Evolutionary conservation across 1,140 invertebrate species (phyloP).

Genomic region (Platorchestia sp.): DNA sequence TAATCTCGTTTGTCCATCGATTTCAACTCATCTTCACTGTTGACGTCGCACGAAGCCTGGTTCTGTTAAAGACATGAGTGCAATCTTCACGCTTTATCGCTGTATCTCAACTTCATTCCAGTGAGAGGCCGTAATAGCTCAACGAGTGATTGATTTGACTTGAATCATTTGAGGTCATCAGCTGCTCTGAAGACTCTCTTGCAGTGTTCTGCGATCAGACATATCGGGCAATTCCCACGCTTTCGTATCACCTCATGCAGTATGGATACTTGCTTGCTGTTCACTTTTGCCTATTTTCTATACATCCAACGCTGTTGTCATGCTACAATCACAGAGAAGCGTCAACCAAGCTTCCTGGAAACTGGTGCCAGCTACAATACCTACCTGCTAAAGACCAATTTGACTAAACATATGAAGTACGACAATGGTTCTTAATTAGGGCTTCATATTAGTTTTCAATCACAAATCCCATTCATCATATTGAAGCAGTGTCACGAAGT

Average conservation of each 20-base stretch:
- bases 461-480: not conserved
- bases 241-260: not conserved
- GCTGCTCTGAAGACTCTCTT: not conserved
- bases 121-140: not conserved
- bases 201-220: not conserved
- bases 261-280: not conserved
- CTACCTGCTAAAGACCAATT: not conserved
- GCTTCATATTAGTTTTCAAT: not conserved
- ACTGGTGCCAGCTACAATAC: not conserved
- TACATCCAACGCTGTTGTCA: not conserved
- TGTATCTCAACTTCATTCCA: not conserved
- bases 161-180: not conserved
- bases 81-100: not conserved
- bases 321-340: not conserved
- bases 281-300: not conserved
- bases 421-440: not conserved
- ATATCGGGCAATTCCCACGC: not conserved
- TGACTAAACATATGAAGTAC: not conserved
- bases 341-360: not conserved
- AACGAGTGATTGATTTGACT: not conserved
- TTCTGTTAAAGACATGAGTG: not conserved
- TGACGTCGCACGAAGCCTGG: not conserved
- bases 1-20: not conserved
- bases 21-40: not conserved
- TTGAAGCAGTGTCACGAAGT: not conserved